Conservation (phyloP, 1,140 invertebrate genomes). For the Calycopis cecrops region DNA sequence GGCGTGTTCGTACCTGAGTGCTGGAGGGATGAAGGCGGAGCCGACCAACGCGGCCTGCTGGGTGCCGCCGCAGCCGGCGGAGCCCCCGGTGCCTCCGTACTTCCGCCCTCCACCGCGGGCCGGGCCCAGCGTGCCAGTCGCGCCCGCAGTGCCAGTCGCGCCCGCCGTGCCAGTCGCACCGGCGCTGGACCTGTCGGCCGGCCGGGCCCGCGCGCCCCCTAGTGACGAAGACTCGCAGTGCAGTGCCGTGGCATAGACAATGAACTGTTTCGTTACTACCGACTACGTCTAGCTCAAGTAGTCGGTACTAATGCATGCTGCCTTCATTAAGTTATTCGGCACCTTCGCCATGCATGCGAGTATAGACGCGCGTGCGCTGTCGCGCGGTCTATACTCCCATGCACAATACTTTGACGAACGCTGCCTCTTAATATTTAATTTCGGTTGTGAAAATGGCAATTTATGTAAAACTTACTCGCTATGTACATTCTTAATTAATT, state of each 20-base stretch:
- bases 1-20: constrained; percentile 64
- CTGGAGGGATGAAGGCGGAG: constrained; percentile 40
- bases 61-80: constrained; percentile 35
- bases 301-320: constrained; percentile 48
- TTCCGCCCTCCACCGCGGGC: constrained; percentile 3
- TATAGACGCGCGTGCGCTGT: background rate
- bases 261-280: constrained; percentile 41
- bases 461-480: constrained; percentile 66
- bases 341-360: constrained; percentile 18
- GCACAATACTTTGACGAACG: constrained; percentile 33
- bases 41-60: constrained; percentile 47
- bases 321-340: constrained; percentile 57
- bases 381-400: constrained; percentile 8
- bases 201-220: constrained; percentile 35
- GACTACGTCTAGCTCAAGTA: constrained; percentile 29
- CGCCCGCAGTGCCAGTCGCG: background rate
- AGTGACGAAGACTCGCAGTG: constrained; percentile 53
- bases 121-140: background rate
- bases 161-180: constrained; percentile 25
- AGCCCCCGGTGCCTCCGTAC: constrained; percentile 42
- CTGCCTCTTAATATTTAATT: constrained; percentile 70
- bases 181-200: constrained; percentile 51
- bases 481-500: constrained; percentile 41
- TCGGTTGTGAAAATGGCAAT: constrained; percentile 74
- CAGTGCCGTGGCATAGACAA: constrained; percentile 59